Evolutionary conservation across 2,888 invertebrate species (phyloP).

Genomic region (Alitta virens): DNA sequence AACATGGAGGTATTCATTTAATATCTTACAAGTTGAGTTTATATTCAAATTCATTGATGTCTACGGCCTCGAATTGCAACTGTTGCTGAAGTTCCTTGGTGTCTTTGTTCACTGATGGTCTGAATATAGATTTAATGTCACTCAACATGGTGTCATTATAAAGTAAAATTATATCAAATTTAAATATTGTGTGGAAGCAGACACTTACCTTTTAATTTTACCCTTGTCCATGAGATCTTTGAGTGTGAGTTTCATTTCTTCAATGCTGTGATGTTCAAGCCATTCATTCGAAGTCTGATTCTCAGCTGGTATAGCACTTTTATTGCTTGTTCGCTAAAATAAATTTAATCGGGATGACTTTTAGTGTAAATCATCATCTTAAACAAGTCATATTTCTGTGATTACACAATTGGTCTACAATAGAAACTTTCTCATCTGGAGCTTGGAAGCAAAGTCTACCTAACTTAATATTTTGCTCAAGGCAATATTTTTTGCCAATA

Average conservation of each 20-base stretch:
- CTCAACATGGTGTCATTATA: too few relatives aligned
- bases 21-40: slow-evolving; percentile 41
- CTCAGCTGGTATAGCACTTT: slow-evolving; percentile 34
- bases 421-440: too few relatives aligned
- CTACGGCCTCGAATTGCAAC: slow-evolving; percentile 55
- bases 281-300: slow-evolving; percentile 53
- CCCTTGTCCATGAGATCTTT: slow-evolving; percentile 53
- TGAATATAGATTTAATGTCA: background rate
- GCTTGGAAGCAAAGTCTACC: too few relatives aligned
- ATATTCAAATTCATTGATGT: slow-evolving; percentile 57
- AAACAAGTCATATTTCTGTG: too few relatives aligned
- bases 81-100: slow-evolving; percentile 53
- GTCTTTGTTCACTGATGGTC: slow-evolving; percentile 35
- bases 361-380: too few relatives aligned
- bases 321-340: background rate
- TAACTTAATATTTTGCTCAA: too few relatives aligned
- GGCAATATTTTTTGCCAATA: too few relatives aligned
- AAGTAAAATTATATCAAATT: too few relatives aligned
- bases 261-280: slow-evolving; percentile 50
- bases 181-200: too few relatives aligned
- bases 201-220: slow-evolving; percentile 18
- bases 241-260: slow-evolving; percentile 47
- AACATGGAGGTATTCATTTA: too few relatives aligned
- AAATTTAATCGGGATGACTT: slow-evolving; percentile 1
- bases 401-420: too few relatives aligned